Evolutionary conservation across 2,113 vertebrate genomes (phyloP).

Genomic region (Elaphurus davidianus): DNA sequence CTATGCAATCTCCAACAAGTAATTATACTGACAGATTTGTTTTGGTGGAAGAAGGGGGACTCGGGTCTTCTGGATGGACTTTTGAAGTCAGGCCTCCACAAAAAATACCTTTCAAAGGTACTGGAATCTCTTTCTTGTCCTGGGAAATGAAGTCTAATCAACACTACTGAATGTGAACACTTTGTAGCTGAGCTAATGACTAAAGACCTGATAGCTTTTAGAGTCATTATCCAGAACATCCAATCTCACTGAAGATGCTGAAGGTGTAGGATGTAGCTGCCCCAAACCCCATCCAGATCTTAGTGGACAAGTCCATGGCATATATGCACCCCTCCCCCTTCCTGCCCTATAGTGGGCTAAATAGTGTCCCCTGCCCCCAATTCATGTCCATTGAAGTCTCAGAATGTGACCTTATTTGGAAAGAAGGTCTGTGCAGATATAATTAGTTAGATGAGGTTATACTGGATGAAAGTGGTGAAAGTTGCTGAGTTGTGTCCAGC

Average conservation of each 20-base stretch:
- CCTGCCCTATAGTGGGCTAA: neutral
- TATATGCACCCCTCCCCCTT: accelerated
- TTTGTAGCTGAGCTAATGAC: too few relatives aligned
- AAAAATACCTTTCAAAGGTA: neutral
- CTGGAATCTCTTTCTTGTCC: neutral
- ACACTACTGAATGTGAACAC: accelerated
- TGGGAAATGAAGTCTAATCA: neutral
- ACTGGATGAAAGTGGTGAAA: neutral
- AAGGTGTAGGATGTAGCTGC: accelerated
- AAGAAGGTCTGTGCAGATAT: neutral
- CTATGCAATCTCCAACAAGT: accelerated
- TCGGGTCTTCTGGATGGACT: neutral
- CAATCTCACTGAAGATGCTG: accelerated
- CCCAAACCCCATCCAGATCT: accelerated
- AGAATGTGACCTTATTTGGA: neutral
- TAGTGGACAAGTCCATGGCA: accelerated
- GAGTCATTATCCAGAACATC: accelerated
- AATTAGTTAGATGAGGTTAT: neutral
- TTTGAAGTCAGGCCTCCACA: neutral
- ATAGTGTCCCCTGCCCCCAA: accelerated
- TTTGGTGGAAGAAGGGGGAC: too few relatives aligned
- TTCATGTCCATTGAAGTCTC: neutral
- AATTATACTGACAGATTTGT: neutral
- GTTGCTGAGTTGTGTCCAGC: neutral
- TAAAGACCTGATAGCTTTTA: accelerated